Conservation (phyloP, 64 coral and sea anemone genomes). For the Dendronephthya gigantea region DNA sequence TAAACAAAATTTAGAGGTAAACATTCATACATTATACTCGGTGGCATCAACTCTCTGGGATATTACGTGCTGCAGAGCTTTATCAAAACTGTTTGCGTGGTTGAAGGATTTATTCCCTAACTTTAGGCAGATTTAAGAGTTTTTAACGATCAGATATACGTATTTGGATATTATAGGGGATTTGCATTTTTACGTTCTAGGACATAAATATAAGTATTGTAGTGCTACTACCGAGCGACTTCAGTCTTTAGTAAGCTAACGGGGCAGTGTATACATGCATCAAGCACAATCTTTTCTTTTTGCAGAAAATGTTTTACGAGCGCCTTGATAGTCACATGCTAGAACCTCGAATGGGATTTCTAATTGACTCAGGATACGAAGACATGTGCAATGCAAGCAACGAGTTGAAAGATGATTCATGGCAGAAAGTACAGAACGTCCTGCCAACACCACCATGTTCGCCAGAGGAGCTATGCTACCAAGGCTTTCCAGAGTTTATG, state of each 20-base stretch:
- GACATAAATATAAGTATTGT: background rate
- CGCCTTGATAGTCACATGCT: background rate
- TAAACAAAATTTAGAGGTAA: background rate
- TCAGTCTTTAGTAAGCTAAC: background rate
- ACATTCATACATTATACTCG: background rate
- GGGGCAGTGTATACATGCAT: background rate
- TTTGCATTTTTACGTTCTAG: background rate
- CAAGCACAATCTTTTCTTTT: background rate
- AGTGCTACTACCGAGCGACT: background rate
- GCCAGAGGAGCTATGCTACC: conserved; percentile 11
- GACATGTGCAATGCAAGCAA: background rate
- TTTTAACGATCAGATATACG: background rate
- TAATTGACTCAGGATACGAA: background rate
- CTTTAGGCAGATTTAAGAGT: background rate
- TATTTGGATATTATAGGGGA: background rate
- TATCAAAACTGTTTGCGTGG: background rate
- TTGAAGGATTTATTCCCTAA: background rate
- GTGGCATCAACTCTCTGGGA: background rate
- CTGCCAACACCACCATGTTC: conserved; percentile 9
- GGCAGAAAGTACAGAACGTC: conserved; percentile 1
- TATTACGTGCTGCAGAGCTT: background rate
- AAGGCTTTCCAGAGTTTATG: background rate
- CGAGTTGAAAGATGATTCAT: background rate
- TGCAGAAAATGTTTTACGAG: conserved; percentile 6
- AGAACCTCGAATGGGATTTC: background rate